Conservation (phyloP, 2,888 invertebrate genomes). For the Synergus itoensis region DNA sequence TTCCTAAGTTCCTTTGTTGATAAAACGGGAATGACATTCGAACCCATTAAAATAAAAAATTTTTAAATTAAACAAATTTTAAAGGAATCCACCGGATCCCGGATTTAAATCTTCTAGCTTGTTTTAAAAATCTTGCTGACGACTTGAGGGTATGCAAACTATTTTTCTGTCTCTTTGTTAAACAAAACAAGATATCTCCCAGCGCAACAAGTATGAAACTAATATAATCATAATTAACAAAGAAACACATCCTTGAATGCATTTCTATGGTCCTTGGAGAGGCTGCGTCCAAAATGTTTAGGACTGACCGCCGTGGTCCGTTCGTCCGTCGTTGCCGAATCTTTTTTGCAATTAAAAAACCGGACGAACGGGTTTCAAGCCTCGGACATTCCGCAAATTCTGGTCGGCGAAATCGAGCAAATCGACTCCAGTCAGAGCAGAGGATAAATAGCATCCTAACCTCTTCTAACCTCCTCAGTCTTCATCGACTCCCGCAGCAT, state of each 20-base stretch:
- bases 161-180: too few relatives aligned
- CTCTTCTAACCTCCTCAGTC: slow-evolving; percentile 47
- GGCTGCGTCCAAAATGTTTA: neutral
- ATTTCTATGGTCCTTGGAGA: neutral
- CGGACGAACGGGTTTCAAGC: slow-evolving; percentile 75
- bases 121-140: too few relatives aligned
- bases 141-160: too few relatives aligned
- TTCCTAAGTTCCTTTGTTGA: too few relatives aligned
- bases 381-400: slow-evolving; percentile 77
- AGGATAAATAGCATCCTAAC: slow-evolving; percentile 65
- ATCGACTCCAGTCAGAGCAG: slow-evolving; percentile 62
- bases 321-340: slow-evolving; percentile 63
- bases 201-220: too few relatives aligned
- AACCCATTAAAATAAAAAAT: too few relatives aligned
- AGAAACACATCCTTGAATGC: neutral
- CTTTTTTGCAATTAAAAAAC: slow-evolving; percentile 77
- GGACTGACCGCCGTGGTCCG: neutral
- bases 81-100: too few relatives aligned
- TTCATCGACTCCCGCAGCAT: slow-evolving; percentile 43
- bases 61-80: too few relatives aligned
- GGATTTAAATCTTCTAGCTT: too few relatives aligned
- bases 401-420: slow-evolving; percentile 73
- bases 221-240: too few relatives aligned
- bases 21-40: too few relatives aligned
- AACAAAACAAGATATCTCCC: too few relatives aligned